Evolutionary conservation across 2,797 vertebrate species (phyloP), one percentile per base, ranked within the genome.

Genomic region (Lacerta bilineata): DNA sequence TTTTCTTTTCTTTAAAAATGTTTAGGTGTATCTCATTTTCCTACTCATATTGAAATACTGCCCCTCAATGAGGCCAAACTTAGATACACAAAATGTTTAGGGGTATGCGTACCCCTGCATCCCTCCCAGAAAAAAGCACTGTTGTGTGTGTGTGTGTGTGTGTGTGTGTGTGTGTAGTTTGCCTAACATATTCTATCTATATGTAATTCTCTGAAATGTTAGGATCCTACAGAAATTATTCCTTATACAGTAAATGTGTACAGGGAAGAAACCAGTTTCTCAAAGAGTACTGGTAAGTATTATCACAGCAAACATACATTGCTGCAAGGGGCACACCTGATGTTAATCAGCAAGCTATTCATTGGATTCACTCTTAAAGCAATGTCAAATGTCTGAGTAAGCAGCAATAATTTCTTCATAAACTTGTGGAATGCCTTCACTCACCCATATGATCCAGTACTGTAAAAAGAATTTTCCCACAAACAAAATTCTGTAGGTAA

Each of bases 361-460:
- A 91, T 80, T 86, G 71, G 87, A 85, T 84, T 71, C 27, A 85
- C 13, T 43, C 91, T 77, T 91, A 90, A 94, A 94, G 90, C 64
- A 85, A 81, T 76, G 27, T 66, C 69, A 39, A 39, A 93, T 66
- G 20, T 90, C 80, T 87, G 84, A 91, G 79, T 83, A 91, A 95
- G 88, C 8, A 83, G n/a, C 78, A 77, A 27, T 36, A 7, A 77
- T 90, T 74, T 84, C 64, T 55, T 87, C 92, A 84, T 59, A 87
- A 85, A 79, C 18, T 80, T 91, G 76, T 90, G 64, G 59, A 92
- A 89, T 68, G 82, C 59, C 66, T 91, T 91, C 84, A 85, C 66
- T 92, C 90, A 88, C 8, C 75, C 2, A 86, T 18, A 87, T 4
- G 59, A 88, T 83, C 66, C 69, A 91, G 76, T 86, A 33, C 50